These are phyloP conservation scores for Okapia johnstoni DNA, from an alignment of 2,113 vertebrate genomes.

Conservation along the genomic window DNA sequence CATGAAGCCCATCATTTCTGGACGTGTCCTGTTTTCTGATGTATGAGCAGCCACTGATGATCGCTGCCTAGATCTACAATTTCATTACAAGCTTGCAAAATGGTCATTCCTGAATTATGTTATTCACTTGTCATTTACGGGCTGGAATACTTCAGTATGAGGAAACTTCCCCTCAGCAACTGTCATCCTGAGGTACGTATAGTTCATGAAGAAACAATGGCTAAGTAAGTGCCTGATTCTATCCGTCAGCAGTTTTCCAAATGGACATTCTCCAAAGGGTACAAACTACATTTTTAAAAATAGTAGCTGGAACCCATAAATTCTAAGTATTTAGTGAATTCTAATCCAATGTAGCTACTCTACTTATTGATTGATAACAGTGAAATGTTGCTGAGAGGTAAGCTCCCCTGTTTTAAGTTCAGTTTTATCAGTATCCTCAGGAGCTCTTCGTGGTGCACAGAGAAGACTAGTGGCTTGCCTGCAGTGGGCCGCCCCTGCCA, in stretches of 20 bases:
- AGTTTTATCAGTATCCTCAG: too few species aligned
- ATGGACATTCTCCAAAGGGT: not conserved
- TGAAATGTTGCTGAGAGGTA: not conserved
- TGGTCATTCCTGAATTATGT: not conserved
- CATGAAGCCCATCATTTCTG: accelerated
- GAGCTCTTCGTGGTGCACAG: accelerated
- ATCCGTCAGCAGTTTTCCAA: not conserved
- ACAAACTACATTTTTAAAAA: not conserved
- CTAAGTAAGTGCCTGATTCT: not conserved
- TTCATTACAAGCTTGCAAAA: not conserved
- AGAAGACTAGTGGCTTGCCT: not conserved
- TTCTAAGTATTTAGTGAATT: not conserved
- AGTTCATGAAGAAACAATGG: not conserved
- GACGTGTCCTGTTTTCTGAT: not conserved
- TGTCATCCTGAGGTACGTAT: not conserved
- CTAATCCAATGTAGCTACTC: not conserved
- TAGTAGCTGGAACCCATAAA: not conserved
- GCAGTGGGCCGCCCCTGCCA: accelerated
- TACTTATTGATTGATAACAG: not conserved
- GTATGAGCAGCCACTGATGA: not conserved
- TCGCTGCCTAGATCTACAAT: not conserved
- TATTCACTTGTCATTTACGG: not conserved
- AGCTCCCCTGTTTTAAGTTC: not conserved
- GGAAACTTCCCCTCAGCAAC: not conserved
- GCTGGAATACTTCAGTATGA: not conserved